These are phyloP conservation scores for Cervus canadensis DNA, from an alignment of 2,113 vertebrate genomes.

Conservation along the genomic window DNA sequence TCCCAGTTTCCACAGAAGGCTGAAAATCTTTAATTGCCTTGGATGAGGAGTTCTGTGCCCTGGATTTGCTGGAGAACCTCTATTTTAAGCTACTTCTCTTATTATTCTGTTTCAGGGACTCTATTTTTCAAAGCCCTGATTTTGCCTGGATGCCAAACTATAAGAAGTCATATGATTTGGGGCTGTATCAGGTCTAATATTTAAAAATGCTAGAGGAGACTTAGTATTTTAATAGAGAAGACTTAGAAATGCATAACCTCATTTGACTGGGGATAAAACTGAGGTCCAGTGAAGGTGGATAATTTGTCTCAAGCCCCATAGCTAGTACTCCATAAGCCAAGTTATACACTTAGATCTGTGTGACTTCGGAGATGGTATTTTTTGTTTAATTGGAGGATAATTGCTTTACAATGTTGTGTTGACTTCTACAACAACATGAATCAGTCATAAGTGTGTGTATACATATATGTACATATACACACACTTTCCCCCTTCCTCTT, in stretches of 20 bases:
- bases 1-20: slow-evolving; percentile 55
- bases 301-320: not conserved
- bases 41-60: slow-evolving; percentile 40
- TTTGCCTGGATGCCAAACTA: slow-evolving; percentile 39
- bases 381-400: not conserved
- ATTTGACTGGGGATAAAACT: not conserved
- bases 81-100: slow-evolving; percentile 63
- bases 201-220: slow-evolving; percentile 32
- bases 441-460: not conserved
- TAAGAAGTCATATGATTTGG: slow-evolving; percentile 43
- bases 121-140: slow-evolving; percentile 54
- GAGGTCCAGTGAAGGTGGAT: not conserved
- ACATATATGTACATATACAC: not conserved
- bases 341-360: not conserved
- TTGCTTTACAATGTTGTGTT: not conserved
- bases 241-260: not conserved
- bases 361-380: not conserved
- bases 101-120: slow-evolving; percentile 49
- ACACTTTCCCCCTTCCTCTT: not conserved
- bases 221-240: not conserved
- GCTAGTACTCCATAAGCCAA: not conserved
- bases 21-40: slow-evolving; percentile 53
- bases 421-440: not conserved
- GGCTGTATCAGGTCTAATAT: not conserved
- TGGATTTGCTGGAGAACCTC: slow-evolving; percentile 56